Evolutionary conservation across 2,797 vertebrate genomes (phyloP).

Genomic region (Hydrolagus colliei): DNA sequence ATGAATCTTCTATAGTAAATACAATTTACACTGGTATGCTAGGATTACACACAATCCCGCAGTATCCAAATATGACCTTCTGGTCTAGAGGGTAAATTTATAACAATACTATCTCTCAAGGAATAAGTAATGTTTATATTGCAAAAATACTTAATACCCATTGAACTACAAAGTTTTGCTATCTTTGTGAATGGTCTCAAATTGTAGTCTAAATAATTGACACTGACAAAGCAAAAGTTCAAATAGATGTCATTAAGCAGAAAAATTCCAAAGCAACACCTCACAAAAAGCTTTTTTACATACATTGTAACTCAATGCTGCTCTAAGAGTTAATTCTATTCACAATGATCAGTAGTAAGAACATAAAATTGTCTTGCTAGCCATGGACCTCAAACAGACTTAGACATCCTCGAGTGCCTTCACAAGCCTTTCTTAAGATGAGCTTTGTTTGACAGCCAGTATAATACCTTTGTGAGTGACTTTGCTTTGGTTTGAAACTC

Average conservation of each 20-base stretch:
- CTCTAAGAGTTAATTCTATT: slow-evolving; percentile 73
- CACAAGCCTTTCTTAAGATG: slow-evolving; percentile 52
- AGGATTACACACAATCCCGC: neutral
- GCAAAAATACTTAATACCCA: slow-evolving; percentile 29
- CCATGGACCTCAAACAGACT: slow-evolving; percentile 61
- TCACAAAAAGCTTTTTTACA: slow-evolving; percentile 68
- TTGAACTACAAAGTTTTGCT: slow-evolving; percentile 29
- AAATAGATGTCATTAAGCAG: slow-evolving; percentile 69
- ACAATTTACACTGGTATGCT: neutral
- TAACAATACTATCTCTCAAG: slow-evolving; percentile 20
- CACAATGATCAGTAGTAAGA: slow-evolving; percentile 58
- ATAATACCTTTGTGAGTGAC: slow-evolving; percentile 54
- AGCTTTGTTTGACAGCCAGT: slow-evolving; percentile 71
- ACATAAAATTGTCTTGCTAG: slow-evolving; percentile 61
- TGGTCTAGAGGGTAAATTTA: neutral
- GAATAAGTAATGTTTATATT: slow-evolving; percentile 26
- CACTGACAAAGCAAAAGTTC: slow-evolving; percentile 49
- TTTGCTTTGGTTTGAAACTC: slow-evolving; percentile 56
- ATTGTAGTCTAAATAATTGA: slow-evolving; percentile 30
- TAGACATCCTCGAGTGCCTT: slow-evolving; percentile 50
- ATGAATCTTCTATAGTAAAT: slow-evolving; percentile 4
- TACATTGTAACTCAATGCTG: slow-evolving; percentile 75
- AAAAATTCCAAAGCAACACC: slow-evolving; percentile 71
- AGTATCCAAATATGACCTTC: slow-evolving; percentile 13
- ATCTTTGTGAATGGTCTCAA: slow-evolving; percentile 13